Base-by-base conservation (phyloP, 2,888 invertebrate species). In the Parnassius mnemosyne region DNA sequence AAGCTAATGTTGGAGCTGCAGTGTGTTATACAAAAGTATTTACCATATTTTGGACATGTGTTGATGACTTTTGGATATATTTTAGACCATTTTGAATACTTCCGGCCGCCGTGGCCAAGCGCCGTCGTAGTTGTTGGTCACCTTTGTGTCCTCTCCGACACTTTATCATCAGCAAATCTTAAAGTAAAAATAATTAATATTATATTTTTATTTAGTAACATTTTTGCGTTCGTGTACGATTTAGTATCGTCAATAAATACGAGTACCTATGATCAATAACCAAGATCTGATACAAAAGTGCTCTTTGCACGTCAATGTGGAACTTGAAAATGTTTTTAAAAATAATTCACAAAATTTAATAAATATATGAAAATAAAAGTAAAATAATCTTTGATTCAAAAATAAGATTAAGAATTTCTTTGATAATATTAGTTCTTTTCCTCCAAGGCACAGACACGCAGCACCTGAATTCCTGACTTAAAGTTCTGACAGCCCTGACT, bases 11-110 rank as follows among this genome's bases (percentile, higher is more conserved):
- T 77, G 61, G 65, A 78, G 59, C 60, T 75, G 50, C 61, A 71
- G 46, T 65, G 65, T 13, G 52, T 72, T 46, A 10, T 83, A 20
- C 69, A 76, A 50, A 13, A 69, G 51, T 86, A 80, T 68, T 68
- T 86, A 62, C 83, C 88, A 20, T 83, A 81, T 66, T 53, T 83
- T 20, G 89, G 89, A 47, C 86, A 89, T 61, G 65, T 71, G 44
- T 56, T 89, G 46, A 87, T 89, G 88, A 81, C 80, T 2, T 2
- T 84, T 16, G 90, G 89, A n/a, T 89, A 87, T 68, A 56, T 81
- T n/a, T 62, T 87, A 44, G 86, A 89, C 67, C 85, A 86, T 57
- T 69, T 85, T 10, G 77, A 79, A 13, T 68, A 66, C 61, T 60
- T 81, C 1, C 69, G 71, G 1, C 80, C 87, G 7, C 88, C 88